A percentile compares a stretch with the other conserved stretches of the same genome.
These are phyloP conservation scores for Turritopsis rubra DNA, from an alignment of 30 jellyfish, hydroid and myxozoan species.

Conservation along the genomic window DNA sequence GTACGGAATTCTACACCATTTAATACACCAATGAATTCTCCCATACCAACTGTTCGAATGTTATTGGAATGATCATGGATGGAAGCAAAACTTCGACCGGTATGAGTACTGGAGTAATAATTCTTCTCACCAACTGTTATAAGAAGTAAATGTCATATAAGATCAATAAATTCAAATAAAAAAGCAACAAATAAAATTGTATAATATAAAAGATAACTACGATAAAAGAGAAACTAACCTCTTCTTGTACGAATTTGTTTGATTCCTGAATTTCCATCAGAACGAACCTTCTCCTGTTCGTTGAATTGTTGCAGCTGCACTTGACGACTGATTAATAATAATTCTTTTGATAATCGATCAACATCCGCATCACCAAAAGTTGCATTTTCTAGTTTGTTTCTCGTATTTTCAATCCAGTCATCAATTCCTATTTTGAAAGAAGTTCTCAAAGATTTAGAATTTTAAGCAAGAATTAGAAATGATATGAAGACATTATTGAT, in stretches of 20 bases:
- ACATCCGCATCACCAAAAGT: constrained; percentile 1
- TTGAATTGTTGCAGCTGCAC: constrained; percentile 20
- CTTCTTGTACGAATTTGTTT: constrained; percentile 9
- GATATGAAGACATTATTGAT: too few relatives aligned
- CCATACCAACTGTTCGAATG: constrained; percentile 58
- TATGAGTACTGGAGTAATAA: constrained; percentile 47
- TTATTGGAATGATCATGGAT: constrained; percentile 64
- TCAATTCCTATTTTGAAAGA: background rate
- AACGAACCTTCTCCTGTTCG: constrained; percentile 8
- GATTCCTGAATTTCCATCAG: constrained; percentile 27
- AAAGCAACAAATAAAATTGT: background rate
- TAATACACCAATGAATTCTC: constrained; percentile 58
- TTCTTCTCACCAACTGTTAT: constrained; percentile 25
- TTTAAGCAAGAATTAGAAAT: background rate
- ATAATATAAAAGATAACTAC: too few relatives aligned
- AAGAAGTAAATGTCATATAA: background rate
- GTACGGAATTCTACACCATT: constrained; percentile 76
- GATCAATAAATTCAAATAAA: background rate
- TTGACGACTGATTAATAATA: constrained; percentile 1
- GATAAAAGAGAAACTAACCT: background rate
- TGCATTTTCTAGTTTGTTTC: background rate
- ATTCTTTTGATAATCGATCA: background rate
- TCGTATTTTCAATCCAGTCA: background rate
- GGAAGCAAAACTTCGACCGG: constrained; percentile 41
- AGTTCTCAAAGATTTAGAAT: background rate